Evolutionary conservation across 2,888 invertebrate species (phyloP), one percentile per base, ranked within the genome.

Genomic region (Apomyelois bistriatella): DNA sequence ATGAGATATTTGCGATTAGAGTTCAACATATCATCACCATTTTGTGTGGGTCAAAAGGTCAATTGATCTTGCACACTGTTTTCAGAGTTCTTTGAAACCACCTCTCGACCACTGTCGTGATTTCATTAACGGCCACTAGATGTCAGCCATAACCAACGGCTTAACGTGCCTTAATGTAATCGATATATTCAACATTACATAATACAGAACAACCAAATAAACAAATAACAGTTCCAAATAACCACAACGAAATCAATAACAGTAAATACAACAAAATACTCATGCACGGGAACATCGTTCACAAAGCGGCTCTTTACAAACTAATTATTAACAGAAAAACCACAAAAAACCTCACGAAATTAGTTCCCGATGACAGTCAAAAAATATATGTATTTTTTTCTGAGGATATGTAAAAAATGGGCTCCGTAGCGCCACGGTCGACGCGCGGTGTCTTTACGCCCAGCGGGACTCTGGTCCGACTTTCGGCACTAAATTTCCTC

Each of bases 311-410:
- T 70, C 72, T 76, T 72, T 76, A 83, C 79, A 71, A 81, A 85
- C 86, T 83, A 84, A 85, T 80, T 79, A 82, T 77, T 76, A 79
- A 76, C 76, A 81, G 76, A 80, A 82, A 85, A 82, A 84, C 79
- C 73, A 87, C 81, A 86, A 87, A 87, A 85, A 88, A 81, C 79
- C 68, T 68, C 72, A 66, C 81, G 78, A 89, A 88, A 90, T 90
- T 88, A 90, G 88, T 89, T 90, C 88, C 82, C 89, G 89, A 90
- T 90, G 89, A 90, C 89, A 90, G 85, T 85, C 80, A 78, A 88
- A 86, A 88, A 88, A 87, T 86, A 85, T 85, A 80, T 81, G 77
- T 83, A 79, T 73, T 84, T 85, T 36, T 82, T 85, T 79, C 71
- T 61, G 65, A 65, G 62, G 65, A 66, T 65, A 66, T 64, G 61